phyloP scores from a whole-genome alignment of 2,797 vertebrate species.

The Nyctibius grandis region DNA sequence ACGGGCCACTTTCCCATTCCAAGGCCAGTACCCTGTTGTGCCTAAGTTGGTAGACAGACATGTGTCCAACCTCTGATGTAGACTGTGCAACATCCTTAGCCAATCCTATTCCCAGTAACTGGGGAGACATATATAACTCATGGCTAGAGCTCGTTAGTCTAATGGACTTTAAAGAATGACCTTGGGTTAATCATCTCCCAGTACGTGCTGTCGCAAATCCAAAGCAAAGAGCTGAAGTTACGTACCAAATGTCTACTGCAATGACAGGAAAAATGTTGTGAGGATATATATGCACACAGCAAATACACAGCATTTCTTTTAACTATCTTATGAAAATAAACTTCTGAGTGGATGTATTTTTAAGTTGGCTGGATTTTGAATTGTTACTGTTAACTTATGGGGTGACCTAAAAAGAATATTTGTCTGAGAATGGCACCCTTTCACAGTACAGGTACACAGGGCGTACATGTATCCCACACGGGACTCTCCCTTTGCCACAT shows the following conservation, averaged over 20 bases:
- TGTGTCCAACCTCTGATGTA: not conserved
- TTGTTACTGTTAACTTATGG: not conserved
- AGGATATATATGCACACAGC: not conserved
- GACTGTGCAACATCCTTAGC: not conserved
- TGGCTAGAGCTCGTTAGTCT: not conserved
- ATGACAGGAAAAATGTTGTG: not conserved
- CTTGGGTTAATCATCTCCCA: not conserved
- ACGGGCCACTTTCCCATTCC: not conserved
- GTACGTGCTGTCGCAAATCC: not conserved
- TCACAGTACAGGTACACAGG: not conserved
- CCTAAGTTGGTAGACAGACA: not conserved
- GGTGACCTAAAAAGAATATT: not conserved
- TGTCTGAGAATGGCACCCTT: not conserved
- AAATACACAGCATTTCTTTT: not conserved
- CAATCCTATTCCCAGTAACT: not conserved
- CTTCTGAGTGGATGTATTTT: not conserved
- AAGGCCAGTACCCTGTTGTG: not conserved
- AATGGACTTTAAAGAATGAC: not conserved
- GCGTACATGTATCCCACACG: not conserved
- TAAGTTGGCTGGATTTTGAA: not conserved
- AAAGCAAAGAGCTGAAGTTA: not conserved
- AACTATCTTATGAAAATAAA: not conserved
- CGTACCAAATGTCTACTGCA: not conserved
- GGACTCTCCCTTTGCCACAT: not conserved
- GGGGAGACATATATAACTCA: not conserved